These are phyloP conservation scores for Selene dorsalis DNA, from an alignment of 2,797 vertebrate genomes.

Conservation along the genomic window DNA sequence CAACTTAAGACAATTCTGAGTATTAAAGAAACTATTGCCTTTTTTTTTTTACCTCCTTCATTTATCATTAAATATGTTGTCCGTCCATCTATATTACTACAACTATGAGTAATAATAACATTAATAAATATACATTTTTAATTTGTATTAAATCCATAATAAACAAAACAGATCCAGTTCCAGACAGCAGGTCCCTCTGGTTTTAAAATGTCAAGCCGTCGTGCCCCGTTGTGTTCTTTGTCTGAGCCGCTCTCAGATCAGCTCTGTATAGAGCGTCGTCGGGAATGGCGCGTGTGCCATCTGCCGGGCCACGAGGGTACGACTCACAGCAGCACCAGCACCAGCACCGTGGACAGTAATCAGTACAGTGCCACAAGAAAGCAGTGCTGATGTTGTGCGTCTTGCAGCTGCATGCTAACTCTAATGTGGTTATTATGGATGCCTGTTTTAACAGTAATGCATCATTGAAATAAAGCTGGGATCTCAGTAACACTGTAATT, in stretches of 20 bases:
- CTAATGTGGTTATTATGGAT: not conserved
- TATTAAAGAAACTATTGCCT: not conserved
- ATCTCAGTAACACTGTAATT: not conserved
- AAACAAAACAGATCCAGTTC: constrained; percentile 39
- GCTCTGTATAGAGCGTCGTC: constrained; percentile 60
- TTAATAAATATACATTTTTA: not conserved
- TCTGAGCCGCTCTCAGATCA: constrained; percentile 71
- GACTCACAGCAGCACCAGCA: constrained; percentile 3
- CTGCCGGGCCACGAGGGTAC: constrained; percentile 73
- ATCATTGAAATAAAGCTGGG: not conserved
- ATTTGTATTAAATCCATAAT: constrained; percentile 17
- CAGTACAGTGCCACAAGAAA: not conserved
- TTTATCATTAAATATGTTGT: not conserved
- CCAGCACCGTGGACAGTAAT: not conserved
- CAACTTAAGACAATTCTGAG: not conserved
- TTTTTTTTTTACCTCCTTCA: not conserved
- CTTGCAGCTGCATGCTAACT: constrained; percentile 18
- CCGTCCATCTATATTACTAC: not conserved
- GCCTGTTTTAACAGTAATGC: not conserved
- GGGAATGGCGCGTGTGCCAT: constrained; percentile 85
- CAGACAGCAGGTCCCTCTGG: constrained; percentile 51
- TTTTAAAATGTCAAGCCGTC: constrained; percentile 66
- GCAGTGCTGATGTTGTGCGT: not conserved
- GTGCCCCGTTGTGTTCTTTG: constrained; percentile 79
- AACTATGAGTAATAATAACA: not conserved